Percentiles rank a stretch among this genome's conserved stretches.
Conservation (phyloP, 2,797 vertebrate species). For the Smutsia temminckii region DNA sequence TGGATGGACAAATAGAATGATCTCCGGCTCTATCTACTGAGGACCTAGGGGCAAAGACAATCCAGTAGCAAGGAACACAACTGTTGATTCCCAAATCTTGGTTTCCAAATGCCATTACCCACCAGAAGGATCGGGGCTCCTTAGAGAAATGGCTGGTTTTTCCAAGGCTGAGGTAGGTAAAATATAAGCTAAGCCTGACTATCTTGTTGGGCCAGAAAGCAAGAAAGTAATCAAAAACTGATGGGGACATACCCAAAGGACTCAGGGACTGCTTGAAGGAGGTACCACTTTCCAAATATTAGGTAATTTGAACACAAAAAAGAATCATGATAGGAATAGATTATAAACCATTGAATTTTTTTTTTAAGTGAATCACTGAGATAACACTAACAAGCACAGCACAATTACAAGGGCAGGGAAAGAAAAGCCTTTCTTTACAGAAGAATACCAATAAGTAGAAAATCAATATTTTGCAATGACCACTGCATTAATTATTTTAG, state of each 20-base stretch:
- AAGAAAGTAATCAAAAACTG: neutral
- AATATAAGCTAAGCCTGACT: neutral
- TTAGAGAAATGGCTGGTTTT: neutral
- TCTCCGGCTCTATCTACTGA: neutral
- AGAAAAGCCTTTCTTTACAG: neutral
- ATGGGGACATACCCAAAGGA: neutral
- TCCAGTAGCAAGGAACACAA: neutral
- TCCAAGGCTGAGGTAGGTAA: neutral
- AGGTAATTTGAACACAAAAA: neutral
- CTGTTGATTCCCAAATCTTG: neutral
- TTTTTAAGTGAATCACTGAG: neutral
- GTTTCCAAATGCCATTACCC: neutral
- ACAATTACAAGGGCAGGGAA: neutral
- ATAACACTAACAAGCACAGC: neutral
- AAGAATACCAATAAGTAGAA: neutral
- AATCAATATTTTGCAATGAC: neutral
- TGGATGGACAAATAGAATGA: neutral
- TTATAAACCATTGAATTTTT: neutral
- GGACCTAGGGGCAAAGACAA: neutral
- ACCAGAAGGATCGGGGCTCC: neutral
- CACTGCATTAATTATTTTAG: neutral
- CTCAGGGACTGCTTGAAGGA: no score
- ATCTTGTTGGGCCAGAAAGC: neutral
- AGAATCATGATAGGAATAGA: neutral
- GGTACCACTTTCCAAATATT: neutral